phyloP scores from a whole-genome alignment of 2,797 vertebrate species.

The Lateolabrax maculatus region DNA sequence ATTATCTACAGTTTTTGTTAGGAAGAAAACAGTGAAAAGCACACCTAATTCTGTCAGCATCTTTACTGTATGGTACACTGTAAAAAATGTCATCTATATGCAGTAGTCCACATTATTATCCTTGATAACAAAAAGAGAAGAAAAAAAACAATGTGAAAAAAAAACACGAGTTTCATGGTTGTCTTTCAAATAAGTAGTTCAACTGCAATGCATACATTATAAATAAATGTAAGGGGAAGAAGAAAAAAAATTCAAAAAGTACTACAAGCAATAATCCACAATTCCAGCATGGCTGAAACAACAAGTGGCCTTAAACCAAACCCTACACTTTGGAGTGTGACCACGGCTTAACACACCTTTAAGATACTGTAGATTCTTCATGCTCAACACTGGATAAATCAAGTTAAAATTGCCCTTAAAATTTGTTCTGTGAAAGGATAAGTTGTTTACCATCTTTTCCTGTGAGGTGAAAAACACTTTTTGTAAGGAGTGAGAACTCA shows the following conservation, averaged over 20 bases:
- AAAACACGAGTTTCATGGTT: conserved; percentile 66
- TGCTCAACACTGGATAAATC: conserved; percentile 78
- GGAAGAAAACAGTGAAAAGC: conserved; percentile 83
- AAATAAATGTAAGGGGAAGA: conserved; percentile 86
- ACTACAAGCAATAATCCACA: conserved; percentile 84
- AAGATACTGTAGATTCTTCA: conserved; percentile 78
- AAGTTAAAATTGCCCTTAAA: conserved; percentile 84
- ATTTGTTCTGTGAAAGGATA: conserved; percentile 59
- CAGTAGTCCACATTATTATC: conserved; percentile 83
- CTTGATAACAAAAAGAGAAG: conserved; percentile 64
- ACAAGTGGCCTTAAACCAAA: conserved; percentile 77
- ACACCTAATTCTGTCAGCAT: conserved; percentile 83
- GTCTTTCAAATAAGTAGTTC: conserved; percentile 80
- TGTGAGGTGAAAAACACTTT: conserved; percentile 62
- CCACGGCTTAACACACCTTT: conserved; percentile 76
- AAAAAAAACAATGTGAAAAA: conserved; percentile 53
- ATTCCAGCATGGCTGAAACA: conserved; percentile 87
- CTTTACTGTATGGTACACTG: conserved; percentile 82
- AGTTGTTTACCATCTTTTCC: conserved; percentile 54
- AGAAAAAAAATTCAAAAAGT: conserved; percentile 72
- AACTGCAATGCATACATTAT: conserved; percentile 88
- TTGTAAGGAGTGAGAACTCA: conserved; percentile 61
- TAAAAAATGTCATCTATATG: conserved; percentile 81
- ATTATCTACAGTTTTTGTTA: conserved; percentile 85
- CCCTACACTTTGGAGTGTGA: conserved; percentile 72